These are phyloP conservation scores for Antheraea mylitta DNA, from an alignment of 1,140 invertebrate species.

Conservation along the genomic window DNA sequence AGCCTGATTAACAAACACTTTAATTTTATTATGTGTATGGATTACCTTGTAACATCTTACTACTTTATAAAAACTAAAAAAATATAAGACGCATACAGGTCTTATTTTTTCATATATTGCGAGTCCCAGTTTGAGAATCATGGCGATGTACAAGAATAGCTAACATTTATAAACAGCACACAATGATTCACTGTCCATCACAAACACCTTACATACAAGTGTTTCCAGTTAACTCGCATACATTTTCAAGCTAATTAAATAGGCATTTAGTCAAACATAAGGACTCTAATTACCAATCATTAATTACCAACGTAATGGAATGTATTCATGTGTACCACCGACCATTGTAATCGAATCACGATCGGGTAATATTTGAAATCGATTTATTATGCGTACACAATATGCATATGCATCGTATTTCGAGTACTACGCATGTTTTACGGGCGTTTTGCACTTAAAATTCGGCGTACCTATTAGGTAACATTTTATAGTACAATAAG, in stretches of 20 bases:
- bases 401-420: background rate
- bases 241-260: constrained; percentile 43
- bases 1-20: too few species aligned
- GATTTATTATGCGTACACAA: background rate
- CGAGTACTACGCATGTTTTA: constrained; percentile 10
- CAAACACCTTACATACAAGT: constrained; percentile 34
- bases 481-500: constrained; percentile 7
- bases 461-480: constrained; percentile 9
- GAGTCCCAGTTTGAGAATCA: too few species aligned
- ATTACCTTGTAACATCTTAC: too few species aligned
- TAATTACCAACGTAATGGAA: constrained; percentile 22
- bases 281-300: constrained; percentile 34
- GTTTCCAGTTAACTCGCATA: constrained; percentile 38
- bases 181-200: constrained; percentile 29
- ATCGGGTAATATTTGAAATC: constrained; percentile 6
- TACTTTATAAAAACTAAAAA: too few species aligned
- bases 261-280: constrained; percentile 22
- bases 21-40: too few species aligned
- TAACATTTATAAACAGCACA: constrained; percentile 14
- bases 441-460: constrained; percentile 15
- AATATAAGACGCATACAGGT: too few species aligned
- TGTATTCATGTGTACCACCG: constrained; percentile 6
- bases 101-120: too few species aligned
- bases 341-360: constrained; percentile 23
- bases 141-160: background rate